Evolutionary conservation across 2,888 invertebrate genomes (phyloP).

Genomic region (Hydraecia micacea): DNA sequence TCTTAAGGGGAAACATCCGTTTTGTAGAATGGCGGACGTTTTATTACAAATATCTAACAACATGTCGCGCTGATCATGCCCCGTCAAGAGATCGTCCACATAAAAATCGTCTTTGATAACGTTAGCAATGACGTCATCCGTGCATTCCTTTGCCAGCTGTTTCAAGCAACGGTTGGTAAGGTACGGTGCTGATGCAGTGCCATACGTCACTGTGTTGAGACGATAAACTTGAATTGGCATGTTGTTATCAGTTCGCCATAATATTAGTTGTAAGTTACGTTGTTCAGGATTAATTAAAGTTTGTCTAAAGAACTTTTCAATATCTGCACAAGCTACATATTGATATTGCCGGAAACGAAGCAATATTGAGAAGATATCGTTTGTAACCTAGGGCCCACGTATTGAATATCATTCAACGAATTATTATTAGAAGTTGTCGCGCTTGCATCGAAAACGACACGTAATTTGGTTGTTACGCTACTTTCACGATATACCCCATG

Average conservation of each 20-base stretch:
- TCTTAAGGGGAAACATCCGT: background rate
- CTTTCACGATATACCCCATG: background rate
- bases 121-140: background rate
- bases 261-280: background rate
- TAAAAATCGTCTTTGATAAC: background rate
- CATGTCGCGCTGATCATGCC: background rate
- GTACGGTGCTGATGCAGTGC: background rate
- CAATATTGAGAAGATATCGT: constrained; percentile 2
- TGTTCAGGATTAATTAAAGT: constrained; percentile 4
- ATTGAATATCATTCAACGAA: background rate
- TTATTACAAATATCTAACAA: background rate
- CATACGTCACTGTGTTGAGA: too few species aligned
- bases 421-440: background rate
- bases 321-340: constrained; percentile 7
- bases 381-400: background rate
- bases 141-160: background rate
- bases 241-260: constrained; percentile 1
- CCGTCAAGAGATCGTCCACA: background rate
- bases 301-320: background rate
- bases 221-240: background rate
- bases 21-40: background rate
- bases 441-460: background rate
- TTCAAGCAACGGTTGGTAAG: background rate
- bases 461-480: background rate
- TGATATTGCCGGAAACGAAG: background rate